Base-by-base conservation (phyloP, 2,888 invertebrate species). In the Cynaeus angustus region DNA sequence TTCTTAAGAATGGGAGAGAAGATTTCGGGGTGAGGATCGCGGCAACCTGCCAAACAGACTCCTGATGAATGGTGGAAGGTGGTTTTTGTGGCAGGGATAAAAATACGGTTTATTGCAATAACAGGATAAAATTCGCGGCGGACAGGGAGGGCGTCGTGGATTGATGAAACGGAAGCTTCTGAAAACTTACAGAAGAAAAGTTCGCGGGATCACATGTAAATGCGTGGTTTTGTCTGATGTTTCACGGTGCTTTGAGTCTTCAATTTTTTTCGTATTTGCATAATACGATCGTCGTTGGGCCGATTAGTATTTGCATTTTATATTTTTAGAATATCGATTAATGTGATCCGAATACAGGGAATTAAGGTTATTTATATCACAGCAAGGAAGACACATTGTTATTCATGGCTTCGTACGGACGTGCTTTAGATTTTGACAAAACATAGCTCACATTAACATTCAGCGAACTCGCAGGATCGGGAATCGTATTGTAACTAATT, bases 101-200 rank as follows among this genome's bases (percentile, higher is more conserved):
- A 50, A 50, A 50, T 50, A 50, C 50, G 50, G 14, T 55, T 37
- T 37, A 56, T 56, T 43, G 28, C 45, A 58, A 58, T 58, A 55
- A 41, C 41, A 55, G 10, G 28, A 43, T 41, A 58, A 41, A 41
- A 43, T 58, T 43, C 43, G n/a, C 28, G 28, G 28, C 10, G 28
- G 30, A 37, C 37, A 10, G 28, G 26, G 30, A 10, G 4, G 12
- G 50, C 28, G 26, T 46, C n/a, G n/a, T 9, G 30, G 30, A 50
- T 28, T 50, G 50, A 50, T 50, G 50, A 30, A 50, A 50, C 50
- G 30, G 12, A 46, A 46, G 12, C 45, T 45, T 12, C 14, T 4
- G 13, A 21, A 50, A 50, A 50, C 50, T 55, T 55, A 38, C 38
- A 45, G 45, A 28, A 64, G 21, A 46, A 59, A 64, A 52, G 37